Conservation (phyloP, 2,113 vertebrate genomes). For the Psephotus haematonotus region DNA sequence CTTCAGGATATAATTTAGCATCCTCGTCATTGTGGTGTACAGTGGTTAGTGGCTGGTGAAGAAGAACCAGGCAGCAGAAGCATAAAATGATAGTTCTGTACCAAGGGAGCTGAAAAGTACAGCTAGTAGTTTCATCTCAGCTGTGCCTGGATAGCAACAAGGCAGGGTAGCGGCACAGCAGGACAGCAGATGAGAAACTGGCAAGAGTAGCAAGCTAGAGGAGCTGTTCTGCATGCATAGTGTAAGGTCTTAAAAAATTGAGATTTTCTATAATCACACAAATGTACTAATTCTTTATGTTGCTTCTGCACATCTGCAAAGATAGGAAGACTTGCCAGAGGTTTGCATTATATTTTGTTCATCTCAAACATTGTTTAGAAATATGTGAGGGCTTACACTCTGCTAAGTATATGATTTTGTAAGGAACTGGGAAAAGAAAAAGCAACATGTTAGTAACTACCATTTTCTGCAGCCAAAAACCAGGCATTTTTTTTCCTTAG, state of each 20-base stretch:
- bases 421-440: not conserved
- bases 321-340: not conserved
- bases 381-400: not conserved
- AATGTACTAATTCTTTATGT: not conserved
- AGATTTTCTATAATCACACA: not conserved
- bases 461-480: not conserved
- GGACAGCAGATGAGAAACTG: not conserved
- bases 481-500: not conserved
- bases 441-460: not conserved
- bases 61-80: not conserved
- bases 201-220: not conserved
- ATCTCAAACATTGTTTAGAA: not conserved
- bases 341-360: not conserved
- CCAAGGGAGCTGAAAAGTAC: not conserved
- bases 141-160: not conserved
- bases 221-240: not conserved
- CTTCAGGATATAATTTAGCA: not conserved
- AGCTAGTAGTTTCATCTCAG: not conserved
- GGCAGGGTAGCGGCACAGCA: not conserved
- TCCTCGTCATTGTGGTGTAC: not conserved
- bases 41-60: not conserved
- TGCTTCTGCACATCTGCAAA: not conserved
- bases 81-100: not conserved
- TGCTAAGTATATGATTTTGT: not conserved
- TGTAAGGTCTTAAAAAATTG: not conserved